Percentiles rank a stretch among this genome's conserved stretches.
Evolutionary conservation across 2,797 vertebrate genomes (phyloP).

Genomic region (Cichlasoma orientale): DNA sequence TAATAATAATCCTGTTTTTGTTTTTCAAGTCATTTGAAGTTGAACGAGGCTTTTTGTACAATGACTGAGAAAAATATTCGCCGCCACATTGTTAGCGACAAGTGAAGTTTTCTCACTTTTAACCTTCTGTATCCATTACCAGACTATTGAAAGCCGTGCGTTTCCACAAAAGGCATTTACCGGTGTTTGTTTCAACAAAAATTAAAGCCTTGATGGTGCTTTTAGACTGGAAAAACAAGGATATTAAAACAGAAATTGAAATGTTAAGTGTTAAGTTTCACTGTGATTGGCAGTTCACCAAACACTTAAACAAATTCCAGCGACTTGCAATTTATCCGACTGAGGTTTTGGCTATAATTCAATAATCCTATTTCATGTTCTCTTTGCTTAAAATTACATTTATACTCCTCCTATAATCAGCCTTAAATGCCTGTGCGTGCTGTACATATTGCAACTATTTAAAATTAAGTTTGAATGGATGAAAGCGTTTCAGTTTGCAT

Average conservation of each 20-base stretch:
- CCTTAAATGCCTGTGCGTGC: not conserved
- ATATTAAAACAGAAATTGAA: not conserved
- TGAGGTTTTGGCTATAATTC: not conserved
- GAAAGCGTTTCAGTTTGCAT: slow-evolving; percentile 7
- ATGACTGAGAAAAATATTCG: not conserved
- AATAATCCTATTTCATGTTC: not conserved
- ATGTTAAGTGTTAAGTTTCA: not conserved
- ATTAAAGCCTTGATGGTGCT: not conserved
- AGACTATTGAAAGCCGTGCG: not conserved
- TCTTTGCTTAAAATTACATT: not conserved
- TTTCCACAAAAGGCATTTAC: not conserved
- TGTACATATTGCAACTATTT: not conserved
- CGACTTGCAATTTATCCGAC: not conserved
- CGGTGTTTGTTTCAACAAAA: not conserved
- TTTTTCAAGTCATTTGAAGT: slow-evolving; percentile 1
- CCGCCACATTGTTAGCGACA: not conserved
- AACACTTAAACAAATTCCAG: slow-evolving; percentile 1
- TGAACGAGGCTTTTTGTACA: not conserved
- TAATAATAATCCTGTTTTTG: not conserved
- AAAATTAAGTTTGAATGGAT: not conserved
- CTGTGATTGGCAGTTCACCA: slow-evolving; percentile 10
- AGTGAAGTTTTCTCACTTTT: not conserved
- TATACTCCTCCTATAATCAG: not conserved
- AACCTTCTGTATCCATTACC: not conserved
- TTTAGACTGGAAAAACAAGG: not conserved